phyloP scores from a whole-genome alignment of 1,140 invertebrate species.

The Apis dorsata region DNA sequence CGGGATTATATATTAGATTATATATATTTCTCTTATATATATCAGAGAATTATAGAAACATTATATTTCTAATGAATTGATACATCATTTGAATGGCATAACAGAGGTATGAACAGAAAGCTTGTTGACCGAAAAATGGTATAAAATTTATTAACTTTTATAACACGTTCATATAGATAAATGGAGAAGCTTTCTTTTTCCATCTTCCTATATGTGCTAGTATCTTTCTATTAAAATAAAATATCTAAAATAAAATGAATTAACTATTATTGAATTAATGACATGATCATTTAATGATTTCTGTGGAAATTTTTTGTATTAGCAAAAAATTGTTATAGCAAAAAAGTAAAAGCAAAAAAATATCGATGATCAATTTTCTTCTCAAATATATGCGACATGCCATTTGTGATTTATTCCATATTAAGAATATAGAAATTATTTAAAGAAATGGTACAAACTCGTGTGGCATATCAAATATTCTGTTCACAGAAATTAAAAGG shows the following conservation, averaged over 20 bases:
- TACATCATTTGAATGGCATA: no score
- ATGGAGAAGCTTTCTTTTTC: not conserved
- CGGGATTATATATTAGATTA: no score
- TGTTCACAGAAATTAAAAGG: not conserved
- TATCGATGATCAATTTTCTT: not conserved
- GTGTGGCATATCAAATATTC: slow-evolving; percentile 4
- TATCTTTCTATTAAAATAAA: not conserved
- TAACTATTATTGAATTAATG: not conserved
- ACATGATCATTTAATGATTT: not conserved
- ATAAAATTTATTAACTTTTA: not conserved
- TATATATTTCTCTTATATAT: not conserved
- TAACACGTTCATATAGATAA: slow-evolving; percentile 1
- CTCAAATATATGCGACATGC: not conserved
- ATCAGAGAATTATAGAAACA: not conserved
- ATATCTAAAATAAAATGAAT: slow-evolving; percentile 1
- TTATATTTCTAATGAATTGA: not conserved
- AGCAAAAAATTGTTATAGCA: no score
- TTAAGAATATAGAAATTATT: not conserved
- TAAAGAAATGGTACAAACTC: not conserved
- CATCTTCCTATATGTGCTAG: not conserved
- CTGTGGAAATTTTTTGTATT: no score
- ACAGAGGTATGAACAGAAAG: no score
- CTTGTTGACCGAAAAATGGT: not conserved
- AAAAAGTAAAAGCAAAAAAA: not conserved
- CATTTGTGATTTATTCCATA: not conserved